Percentiles rank a stretch among this genome's conserved stretches.
Conservation (phyloP, 2,113 vertebrate genomes). For the Dinomys branickii region DNA sequence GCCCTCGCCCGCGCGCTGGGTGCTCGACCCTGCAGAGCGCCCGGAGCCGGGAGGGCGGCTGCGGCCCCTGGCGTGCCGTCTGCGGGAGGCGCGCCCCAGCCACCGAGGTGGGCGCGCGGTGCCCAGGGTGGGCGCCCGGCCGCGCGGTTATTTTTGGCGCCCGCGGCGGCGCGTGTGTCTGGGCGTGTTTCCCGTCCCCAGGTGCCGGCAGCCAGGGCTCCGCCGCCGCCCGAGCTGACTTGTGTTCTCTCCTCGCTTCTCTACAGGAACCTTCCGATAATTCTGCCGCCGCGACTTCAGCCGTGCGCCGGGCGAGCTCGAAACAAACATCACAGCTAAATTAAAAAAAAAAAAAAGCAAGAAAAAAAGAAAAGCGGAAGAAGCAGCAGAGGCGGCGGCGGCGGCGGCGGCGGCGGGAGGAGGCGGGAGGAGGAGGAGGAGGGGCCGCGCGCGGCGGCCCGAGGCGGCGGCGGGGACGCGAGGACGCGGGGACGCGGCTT, state of each 20-base stretch:
- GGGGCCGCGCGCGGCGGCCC: conserved; percentile 73
- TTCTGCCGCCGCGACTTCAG: conserved; percentile 60
- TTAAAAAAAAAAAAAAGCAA: conserved; percentile 55
- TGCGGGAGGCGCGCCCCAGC: not conserved
- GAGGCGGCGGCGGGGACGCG: conserved; percentile 64
- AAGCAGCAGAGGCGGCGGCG: conserved; percentile 66
- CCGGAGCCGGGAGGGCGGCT: too few species aligned
- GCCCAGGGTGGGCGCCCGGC: conserved; percentile 16
- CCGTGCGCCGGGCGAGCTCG: conserved; percentile 64
- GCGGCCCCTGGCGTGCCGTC: not conserved
- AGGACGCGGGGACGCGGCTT: conserved; percentile 79
- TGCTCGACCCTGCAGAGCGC: not conserved
- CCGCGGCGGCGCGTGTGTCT: conserved; percentile 68
- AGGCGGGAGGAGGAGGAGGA: conserved; percentile 72
- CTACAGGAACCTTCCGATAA: conserved; percentile 26
- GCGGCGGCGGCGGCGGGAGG: conserved; percentile 65
- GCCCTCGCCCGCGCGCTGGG: not conserved
- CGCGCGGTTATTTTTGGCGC: conserved; percentile 73
- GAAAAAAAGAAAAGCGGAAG: conserved; percentile 82
- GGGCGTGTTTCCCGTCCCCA: conserved; percentile 72
- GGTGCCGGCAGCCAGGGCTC: conserved; percentile 76
- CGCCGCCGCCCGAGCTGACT: conserved; percentile 51
- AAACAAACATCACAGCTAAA: conserved; percentile 55
- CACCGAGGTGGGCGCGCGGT: not conserved
- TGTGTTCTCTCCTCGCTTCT: not conserved